Conservation (phyloP, 1,140 invertebrate species). For the Euschistus heros region DNA sequence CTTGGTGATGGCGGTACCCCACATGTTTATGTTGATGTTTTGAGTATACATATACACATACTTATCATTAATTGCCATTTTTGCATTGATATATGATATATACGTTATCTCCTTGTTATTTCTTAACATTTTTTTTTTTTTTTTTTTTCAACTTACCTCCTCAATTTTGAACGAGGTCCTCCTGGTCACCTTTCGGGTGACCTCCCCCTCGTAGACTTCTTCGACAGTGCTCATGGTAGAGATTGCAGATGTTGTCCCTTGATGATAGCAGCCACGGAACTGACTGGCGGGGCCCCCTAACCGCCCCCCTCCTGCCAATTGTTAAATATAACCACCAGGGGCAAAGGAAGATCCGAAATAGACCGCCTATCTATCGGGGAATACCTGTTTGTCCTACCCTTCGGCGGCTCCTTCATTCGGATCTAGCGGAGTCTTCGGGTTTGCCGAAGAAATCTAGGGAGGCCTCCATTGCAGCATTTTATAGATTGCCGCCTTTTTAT, state of each 20-base stretch:
- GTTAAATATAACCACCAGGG: constrained; percentile 21
- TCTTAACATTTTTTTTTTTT: too few species aligned
- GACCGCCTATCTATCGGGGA: background rate
- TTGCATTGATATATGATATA: too few species aligned
- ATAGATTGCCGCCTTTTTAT: too few species aligned
- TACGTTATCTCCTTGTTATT: too few species aligned
- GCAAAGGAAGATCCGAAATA: constrained; percentile 7
- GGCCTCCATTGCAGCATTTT: too few species aligned
- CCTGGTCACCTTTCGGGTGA: constrained; percentile 28
- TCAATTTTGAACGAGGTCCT: constrained; percentile 31
- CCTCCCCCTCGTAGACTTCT: constrained; percentile 30
- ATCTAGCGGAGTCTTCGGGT: too few species aligned
- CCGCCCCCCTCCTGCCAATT: constrained; percentile 20
- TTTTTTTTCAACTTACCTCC: constrained; percentile 28
- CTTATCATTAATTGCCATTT: too few species aligned
- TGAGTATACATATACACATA: too few species aligned
- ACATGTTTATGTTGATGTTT: too few species aligned
- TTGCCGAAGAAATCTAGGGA: too few species aligned
- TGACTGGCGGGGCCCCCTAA: background rate
- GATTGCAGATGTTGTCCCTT: background rate
- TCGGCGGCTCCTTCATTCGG: too few species aligned
- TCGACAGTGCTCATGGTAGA: constrained; percentile 30
- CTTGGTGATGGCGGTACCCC: too few species aligned
- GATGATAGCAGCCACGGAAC: background rate
- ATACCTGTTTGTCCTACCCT: background rate